Conservation (phyloP, 2,797 vertebrate genomes). For the Eremophila alpestris region DNA sequence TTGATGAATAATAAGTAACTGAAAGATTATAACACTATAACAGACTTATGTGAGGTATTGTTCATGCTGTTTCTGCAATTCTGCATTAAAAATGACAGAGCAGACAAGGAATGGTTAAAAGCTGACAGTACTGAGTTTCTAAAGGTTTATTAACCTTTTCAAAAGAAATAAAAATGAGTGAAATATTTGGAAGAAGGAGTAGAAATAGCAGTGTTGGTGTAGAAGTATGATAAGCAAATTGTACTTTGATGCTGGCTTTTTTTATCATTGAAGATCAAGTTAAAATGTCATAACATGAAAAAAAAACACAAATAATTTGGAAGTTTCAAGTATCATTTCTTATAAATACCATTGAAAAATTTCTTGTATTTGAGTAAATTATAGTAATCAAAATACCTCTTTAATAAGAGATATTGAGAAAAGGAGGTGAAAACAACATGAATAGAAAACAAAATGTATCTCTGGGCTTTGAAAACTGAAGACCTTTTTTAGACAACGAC, state of each 20-base stretch:
- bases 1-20: not conserved
- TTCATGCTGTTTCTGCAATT: not conserved
- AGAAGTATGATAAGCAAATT: not conserved
- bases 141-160: not conserved
- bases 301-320: rapidly evolving
- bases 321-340: not conserved
- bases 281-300: not conserved
- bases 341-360: not conserved
- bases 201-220: not conserved
- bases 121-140: not conserved
- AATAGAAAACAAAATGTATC: not conserved
- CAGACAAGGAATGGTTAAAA: not conserved
- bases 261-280: not conserved
- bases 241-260: not conserved
- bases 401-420: not conserved
- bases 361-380: not conserved
- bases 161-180: not conserved
- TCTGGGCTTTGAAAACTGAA: not conserved
- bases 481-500: not conserved
- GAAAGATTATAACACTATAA: not conserved
- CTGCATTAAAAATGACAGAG: not conserved
- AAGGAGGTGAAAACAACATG: not conserved
- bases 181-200: not conserved
- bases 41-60: not conserved
- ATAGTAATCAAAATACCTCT: not conserved